Conservation (phyloP, 2,888 invertebrate genomes). For the Pterostichus niger region DNA sequence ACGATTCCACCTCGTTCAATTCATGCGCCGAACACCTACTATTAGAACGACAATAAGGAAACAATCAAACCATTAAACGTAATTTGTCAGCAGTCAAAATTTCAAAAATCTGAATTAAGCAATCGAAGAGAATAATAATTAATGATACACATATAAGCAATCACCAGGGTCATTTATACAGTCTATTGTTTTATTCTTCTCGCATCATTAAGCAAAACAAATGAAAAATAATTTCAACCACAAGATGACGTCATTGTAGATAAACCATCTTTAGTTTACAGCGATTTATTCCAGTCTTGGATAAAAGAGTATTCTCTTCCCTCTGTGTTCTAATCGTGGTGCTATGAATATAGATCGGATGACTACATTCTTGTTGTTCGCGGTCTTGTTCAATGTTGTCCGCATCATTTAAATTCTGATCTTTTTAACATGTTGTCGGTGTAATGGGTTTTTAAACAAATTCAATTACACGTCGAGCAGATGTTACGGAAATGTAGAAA, state of each 20-base stretch:
- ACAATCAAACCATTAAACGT: conserved; percentile 45
- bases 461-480: conserved; percentile 62
- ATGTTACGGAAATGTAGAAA: conserved; percentile 58
- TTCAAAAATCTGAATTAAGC: conserved; percentile 58
- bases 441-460: conserved; percentile 63
- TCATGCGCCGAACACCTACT: conserved; percentile 42
- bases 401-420: conserved; percentile 48
- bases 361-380: conserved; percentile 36
- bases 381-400: conserved; percentile 33
- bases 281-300: too few species aligned
- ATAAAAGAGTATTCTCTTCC: background rate
- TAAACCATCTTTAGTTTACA: conserved; percentile 18
- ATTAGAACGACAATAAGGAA: conserved; percentile 47
- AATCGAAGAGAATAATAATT: conserved; percentile 35
- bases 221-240: conserved; percentile 36
- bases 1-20: conserved; percentile 20
- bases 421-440: conserved; percentile 43
- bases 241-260: conserved; percentile 32
- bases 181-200: conserved; percentile 28
- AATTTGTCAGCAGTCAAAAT: conserved; percentile 47
- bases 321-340: conserved; percentile 31
- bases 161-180: conserved; percentile 38
- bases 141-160: conserved; percentile 48
- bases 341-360: conserved; percentile 40
- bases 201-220: conserved; percentile 37